Conservation (phyloP, 2,888 invertebrate genomes). For the Lucinisca nassula region DNA sequence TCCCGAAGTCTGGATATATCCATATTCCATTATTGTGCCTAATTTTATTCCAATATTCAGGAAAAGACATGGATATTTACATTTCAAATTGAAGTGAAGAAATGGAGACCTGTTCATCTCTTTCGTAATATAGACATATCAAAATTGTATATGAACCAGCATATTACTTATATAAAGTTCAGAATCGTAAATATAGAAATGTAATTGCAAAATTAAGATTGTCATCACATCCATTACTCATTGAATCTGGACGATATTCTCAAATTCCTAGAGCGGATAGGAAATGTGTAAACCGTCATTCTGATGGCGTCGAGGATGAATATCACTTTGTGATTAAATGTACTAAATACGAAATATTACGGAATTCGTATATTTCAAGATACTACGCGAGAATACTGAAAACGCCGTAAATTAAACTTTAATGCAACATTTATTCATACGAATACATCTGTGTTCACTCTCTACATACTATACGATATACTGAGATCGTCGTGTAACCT, state of each 20-base stretch:
- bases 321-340: conserved; percentile 12
- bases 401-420: too few species aligned
- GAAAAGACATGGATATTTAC: conserved; percentile 6
- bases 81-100: conserved; percentile 12
- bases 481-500: too few species aligned
- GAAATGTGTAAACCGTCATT: background rate
- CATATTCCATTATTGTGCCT: background rate
- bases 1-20: conserved; percentile 26
- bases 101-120: background rate
- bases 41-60: conserved; percentile 8
- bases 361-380: background rate
- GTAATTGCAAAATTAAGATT: conserved; percentile 12
- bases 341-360: background rate
- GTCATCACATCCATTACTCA: background rate
- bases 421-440: too few species aligned
- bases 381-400: too few species aligned
- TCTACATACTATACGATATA: too few species aligned
- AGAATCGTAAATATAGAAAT: conserved; percentile 11
- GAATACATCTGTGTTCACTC: too few species aligned
- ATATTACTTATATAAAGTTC: background rate
- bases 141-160: background rate
- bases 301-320: conserved; percentile 7
- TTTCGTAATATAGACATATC: background rate
- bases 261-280: background rate
- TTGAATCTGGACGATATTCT: background rate